Percentiles rank a stretch among this genome's conserved stretches.
phyloP scores from a whole-genome alignment of 2,113 vertebrate species.

The Lates calcarifer region DNA sequence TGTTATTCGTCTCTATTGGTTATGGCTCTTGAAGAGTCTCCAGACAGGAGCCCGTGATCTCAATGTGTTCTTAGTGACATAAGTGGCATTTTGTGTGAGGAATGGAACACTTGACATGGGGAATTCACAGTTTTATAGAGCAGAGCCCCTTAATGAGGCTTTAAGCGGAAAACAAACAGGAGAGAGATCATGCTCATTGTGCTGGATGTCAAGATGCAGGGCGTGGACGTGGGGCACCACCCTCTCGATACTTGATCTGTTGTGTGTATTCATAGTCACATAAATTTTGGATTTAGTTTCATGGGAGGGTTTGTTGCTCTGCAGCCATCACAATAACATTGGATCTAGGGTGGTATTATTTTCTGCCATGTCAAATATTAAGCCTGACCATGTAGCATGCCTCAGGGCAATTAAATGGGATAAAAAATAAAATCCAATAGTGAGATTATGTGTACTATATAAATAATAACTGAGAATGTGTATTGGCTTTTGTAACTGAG shows the following conservation, averaged over 20 bases:
- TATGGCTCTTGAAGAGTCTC: constrained; percentile 13
- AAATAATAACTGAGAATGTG: not conserved
- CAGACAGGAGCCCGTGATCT: constrained; percentile 37
- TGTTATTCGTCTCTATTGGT: constrained; percentile 48
- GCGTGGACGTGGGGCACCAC: constrained; percentile 33
- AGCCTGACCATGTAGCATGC: constrained; percentile 2
- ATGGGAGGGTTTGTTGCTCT: constrained; percentile 52
- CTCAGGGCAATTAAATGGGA: constrained; percentile 12
- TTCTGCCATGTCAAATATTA: constrained; percentile 27
- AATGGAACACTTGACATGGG: constrained; percentile 50
- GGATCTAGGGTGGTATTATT: constrained; percentile 41
- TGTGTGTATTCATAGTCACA: constrained; percentile 58
- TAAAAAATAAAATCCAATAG: not conserved
- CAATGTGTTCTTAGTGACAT: constrained; percentile 30
- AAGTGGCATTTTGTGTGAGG: constrained; percentile 47
- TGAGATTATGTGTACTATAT: constrained; percentile 4
- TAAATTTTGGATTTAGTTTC: constrained; percentile 52
- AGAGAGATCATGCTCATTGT: constrained; percentile 39
- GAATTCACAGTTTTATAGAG: constrained; percentile 41
- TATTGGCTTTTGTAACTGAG: not conserved
- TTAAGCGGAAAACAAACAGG: constrained; percentile 57
- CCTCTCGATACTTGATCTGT: constrained; percentile 45
- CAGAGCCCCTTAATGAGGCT: constrained; percentile 38
- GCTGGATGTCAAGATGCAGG: constrained; percentile 26
- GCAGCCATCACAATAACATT: constrained; percentile 45